Percentiles rank a stretch among this genome's conserved stretches.
phyloP scores from a whole-genome alignment of 1,140 invertebrate species.

The Zaprionus davidi region DNA sequence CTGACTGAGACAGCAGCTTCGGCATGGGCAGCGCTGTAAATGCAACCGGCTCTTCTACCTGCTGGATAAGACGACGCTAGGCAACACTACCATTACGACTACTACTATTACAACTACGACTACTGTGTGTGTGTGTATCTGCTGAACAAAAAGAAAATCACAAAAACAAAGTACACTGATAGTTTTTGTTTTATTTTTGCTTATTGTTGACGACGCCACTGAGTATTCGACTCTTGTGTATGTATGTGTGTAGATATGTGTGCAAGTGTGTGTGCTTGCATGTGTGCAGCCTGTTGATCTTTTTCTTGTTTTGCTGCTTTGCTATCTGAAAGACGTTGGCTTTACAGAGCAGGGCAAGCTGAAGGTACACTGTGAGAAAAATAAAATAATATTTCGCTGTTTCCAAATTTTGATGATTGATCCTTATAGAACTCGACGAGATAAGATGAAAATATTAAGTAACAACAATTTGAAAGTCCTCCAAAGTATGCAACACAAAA shows the following conservation, averaged over 20 bases:
- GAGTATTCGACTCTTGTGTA: conserved; percentile 20
- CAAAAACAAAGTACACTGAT: conserved; percentile 34
- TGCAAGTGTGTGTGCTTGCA: conserved; percentile 17
- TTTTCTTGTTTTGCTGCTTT: conserved; percentile 50
- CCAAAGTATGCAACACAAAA: too few relatives aligned
- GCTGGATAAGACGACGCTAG: conserved; percentile 39
- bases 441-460: too few relatives aligned
- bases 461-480: too few relatives aligned
- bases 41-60: conserved; percentile 54
- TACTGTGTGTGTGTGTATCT: background rate
- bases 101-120: too few relatives aligned
- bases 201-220: conserved; percentile 28
- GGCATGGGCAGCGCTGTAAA: conserved; percentile 26
- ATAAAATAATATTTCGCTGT: too few relatives aligned
- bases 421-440: too few relatives aligned
- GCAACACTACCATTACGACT: background rate
- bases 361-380: conserved; percentile 22
- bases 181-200: conserved; percentile 21
- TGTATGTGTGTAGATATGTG: background rate
- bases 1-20: conserved; percentile 2
- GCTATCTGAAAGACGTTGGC: conserved; percentile 32
- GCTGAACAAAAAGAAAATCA: conserved; percentile 41
- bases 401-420: too few relatives aligned
- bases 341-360: conserved; percentile 10
- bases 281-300: conserved; percentile 64